phyloP scores from a whole-genome alignment of 2,113 vertebrate genomes.

The Desmodus rotundus region DNA sequence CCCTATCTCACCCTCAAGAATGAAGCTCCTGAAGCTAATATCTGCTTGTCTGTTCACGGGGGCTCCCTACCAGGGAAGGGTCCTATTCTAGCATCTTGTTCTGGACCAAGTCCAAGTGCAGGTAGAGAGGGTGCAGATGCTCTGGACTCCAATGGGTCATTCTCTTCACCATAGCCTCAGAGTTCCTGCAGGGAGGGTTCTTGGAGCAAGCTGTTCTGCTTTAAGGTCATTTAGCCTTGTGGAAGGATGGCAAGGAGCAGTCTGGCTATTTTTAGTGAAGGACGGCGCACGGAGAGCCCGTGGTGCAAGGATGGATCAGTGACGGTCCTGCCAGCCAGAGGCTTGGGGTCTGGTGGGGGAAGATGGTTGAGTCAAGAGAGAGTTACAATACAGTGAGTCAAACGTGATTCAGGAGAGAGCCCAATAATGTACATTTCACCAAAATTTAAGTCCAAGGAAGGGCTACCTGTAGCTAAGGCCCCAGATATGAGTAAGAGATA shows the following conservation, averaged over 20 bases:
- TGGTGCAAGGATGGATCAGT: background rate
- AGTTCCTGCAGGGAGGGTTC: background rate
- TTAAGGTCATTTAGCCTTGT: background rate
- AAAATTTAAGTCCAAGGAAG: background rate
- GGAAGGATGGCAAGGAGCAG: background rate
- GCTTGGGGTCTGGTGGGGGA: background rate
- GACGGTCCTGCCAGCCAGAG: background rate
- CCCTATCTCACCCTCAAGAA: background rate
- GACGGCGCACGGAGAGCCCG: background rate
- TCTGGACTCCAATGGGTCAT: background rate
- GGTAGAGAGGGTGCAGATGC: background rate
- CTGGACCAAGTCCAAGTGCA: background rate
- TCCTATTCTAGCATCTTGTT: background rate
- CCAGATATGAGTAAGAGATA: background rate
- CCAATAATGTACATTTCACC: background rate
- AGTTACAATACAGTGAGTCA: background rate
- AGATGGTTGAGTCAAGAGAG: background rate
- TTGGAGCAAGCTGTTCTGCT: background rate
- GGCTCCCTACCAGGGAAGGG: background rate
- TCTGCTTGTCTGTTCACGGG: background rate
- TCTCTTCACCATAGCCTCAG: background rate
- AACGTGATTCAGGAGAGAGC: background rate
- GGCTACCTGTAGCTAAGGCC: background rate
- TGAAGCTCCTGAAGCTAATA: background rate
- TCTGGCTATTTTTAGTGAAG: background rate